Percentiles rank a stretch among this genome's conserved stretches.
phyloP scores from a whole-genome alignment of 2,888 invertebrate genomes.

The Myopa tessellatipennis region DNA sequence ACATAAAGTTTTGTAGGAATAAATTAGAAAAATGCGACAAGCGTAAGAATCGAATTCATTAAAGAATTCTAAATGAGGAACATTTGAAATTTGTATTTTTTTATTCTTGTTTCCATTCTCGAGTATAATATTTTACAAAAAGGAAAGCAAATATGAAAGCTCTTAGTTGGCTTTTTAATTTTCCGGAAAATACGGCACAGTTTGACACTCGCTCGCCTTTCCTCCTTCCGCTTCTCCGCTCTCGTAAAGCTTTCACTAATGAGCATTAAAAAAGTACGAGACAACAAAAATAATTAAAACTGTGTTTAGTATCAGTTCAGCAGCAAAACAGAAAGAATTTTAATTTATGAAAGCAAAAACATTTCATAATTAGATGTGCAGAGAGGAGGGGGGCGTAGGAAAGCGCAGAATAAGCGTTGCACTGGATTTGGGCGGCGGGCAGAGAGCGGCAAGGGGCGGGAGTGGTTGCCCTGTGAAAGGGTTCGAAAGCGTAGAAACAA shows the following conservation, averaged over 20 bases:
- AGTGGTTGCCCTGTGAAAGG: constrained; percentile 8
- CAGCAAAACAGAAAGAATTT: constrained; percentile 17
- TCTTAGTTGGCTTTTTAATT: neutral
- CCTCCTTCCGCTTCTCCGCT: constrained; percentile 25
- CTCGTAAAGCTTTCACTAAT: constrained; percentile 31
- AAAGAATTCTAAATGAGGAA: too few relatives aligned
- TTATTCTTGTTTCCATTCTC: too few relatives aligned
- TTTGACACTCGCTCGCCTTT: constrained; percentile 37
- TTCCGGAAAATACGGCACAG: constrained; percentile 39
- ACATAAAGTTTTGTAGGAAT: too few relatives aligned
- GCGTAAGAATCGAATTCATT: neutral
- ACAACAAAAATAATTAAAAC: constrained; percentile 47
- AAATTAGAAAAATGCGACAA: too few relatives aligned
- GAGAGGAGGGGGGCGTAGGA: constrained; percentile 1
- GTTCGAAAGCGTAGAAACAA: constrained; percentile 26
- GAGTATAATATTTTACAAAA: neutral
- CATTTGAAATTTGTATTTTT: too few relatives aligned
- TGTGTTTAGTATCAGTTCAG: constrained; percentile 43
- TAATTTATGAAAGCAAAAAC: constrained; percentile 25
- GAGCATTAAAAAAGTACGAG: constrained; percentile 39
- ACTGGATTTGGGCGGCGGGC: neutral
- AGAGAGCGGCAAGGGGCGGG: constrained; percentile 16
- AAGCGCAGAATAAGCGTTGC: neutral
- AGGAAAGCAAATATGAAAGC: neutral
- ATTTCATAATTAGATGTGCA: constrained; percentile 30